phyloP scores from a whole-genome alignment of 2,797 vertebrate species.

The Myioborus miniatus region DNA sequence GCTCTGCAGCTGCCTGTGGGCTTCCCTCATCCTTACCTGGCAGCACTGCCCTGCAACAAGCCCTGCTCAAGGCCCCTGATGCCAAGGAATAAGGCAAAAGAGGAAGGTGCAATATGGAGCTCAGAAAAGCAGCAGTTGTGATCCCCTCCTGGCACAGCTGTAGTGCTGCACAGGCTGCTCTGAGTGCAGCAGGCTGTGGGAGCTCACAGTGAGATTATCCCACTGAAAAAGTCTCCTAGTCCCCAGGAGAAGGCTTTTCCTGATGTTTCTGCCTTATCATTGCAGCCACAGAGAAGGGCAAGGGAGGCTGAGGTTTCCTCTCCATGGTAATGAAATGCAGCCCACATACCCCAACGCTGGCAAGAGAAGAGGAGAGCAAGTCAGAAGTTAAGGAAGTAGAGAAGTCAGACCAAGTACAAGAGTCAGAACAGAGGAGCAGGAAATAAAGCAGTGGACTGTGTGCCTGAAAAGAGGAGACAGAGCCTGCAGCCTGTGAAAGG shows the following conservation, averaged over 20 bases:
- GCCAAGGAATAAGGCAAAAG: neutral
- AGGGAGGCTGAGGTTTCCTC: neutral
- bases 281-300: neutral
- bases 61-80: neutral
- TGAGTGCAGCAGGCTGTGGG: accelerated
- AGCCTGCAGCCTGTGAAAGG: conserved; percentile 56
- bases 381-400: conserved; percentile 68
- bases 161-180: neutral
- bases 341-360: conserved; percentile 53
- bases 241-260: neutral
- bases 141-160: neutral
- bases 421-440: conserved; percentile 61
- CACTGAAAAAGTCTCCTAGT: neutral
- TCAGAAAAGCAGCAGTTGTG: neutral
- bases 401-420: conserved; percentile 55
- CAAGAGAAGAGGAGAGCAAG: conserved; percentile 58
- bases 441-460: conserved; percentile 62
- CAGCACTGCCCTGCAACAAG: neutral
- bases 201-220: neutral
- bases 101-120: neutral
- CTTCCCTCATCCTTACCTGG: neutral
- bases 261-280: neutral
- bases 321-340: conserved; percentile 65
- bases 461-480: conserved; percentile 61
- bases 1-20: neutral